Base-by-base conservation (phyloP, 2,113 vertebrate species). In the Proterorhinus semilunaris region DNA sequence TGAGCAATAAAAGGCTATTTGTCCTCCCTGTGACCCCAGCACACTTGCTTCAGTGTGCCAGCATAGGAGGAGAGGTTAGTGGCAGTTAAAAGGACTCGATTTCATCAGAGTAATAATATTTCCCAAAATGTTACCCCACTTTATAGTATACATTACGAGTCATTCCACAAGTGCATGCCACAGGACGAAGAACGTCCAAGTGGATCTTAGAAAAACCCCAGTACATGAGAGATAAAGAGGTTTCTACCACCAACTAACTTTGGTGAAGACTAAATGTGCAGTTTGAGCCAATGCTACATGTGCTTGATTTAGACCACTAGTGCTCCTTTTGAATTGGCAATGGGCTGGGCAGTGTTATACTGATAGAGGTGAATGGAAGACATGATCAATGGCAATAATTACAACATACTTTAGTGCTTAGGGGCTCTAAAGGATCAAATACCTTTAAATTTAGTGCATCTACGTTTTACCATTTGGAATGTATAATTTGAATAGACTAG, bases 151-250 rank as follows among this genome's bases (percentile, higher is more conserved):
- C 73, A 82, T 82, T 83, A 85, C 77, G 81, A 86, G 86, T 87
- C 86, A 66, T 75, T 73, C 48, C 85, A 81, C 84, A 83, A 79
- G 75, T 81, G 65, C 74, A 83, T 86, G 87, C 89, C 85, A 83
- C 76, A 78, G 73, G 82, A 90, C 87, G 82, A 87, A 83, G 80
- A 79, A 75, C 82, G 58, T 70, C 67, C 72, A 72, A 52, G 9
- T 66, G 72, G 67, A 75, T 54, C 68, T 73, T 58, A 13, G 69
- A 78, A 70, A 68, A 53, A 73, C 53, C 68, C 71, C 42, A 54
- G 86, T 82, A 87, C 87, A 89, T 86, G 86, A 88, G 86, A 86
- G 90, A 87, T 78, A 86, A 87, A 83, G 79, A 80, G 46, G 80
- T 71, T 72, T 74, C 51, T 53, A 53, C 54, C 65, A 75, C 62